Base-by-base conservation (phyloP, 1,140 invertebrate species). In the Brachionus sp. region DNA sequence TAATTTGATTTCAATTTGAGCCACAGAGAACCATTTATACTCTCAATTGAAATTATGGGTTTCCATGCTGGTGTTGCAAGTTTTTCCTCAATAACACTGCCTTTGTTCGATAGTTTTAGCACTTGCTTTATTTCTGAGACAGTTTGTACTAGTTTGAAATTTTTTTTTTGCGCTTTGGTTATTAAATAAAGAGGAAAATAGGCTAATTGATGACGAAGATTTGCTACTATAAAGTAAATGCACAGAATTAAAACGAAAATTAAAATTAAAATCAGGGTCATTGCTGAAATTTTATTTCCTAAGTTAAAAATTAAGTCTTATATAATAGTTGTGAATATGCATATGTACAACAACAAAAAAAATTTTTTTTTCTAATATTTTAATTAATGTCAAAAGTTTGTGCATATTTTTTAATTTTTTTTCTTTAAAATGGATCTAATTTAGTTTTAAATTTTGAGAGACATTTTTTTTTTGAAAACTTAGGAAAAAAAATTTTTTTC, bases 161-260 rank as follows among this genome's bases (percentile, higher is more conserved):
- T 66, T 66, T 37, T 29, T 66, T 16, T 12, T 33, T 66, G 64
- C 9, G 5, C 13, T n/a, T 66, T 66, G 25, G 64, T 66, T 10
- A 66, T 66, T 7, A 66, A 25, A 66, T 33, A 66, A 5, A 66
- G 33, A 12, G 64, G 64, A 33, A 66, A 66, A n/a, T 23, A 66
- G 16, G 64, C 64, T 12, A 66, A 66, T 66, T 66, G 25, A 37
- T 66, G 25, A 66, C 64, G 64, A 66, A 66, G 29, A 37, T 66
- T 16, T 12, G 64, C 25, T 12, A 66, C 12, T 66, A 33, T 5
- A 12, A 13, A 66, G 33, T 66, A 66, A 13, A 66, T n/a, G n/a
- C 0, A 16, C 12, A 37, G 13, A 25, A 64, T 23, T 12, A 29
- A 3, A 16, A 23, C 23, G 29, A 66, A 33, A 6, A 57, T 19